Percentiles rank a stretch among this genome's conserved stretches.
These are phyloP conservation scores for Coilia nasus DNA, from an alignment of 2,797 vertebrate genomes.

Conservation along the genomic window DNA sequence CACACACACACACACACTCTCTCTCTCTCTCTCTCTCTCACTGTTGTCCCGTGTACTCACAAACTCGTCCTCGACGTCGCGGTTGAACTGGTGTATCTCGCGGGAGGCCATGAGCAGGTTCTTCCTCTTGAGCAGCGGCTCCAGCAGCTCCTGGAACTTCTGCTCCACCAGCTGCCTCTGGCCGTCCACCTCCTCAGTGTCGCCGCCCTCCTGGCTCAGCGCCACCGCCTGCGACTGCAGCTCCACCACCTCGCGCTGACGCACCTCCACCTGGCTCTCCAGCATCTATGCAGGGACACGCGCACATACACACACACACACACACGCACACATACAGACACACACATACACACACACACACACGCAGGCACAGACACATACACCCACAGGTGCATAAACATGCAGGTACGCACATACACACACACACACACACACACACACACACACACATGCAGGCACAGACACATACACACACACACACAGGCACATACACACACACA, in stretches of 20 bases:
- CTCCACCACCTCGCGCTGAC: conserved; percentile 87
- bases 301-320: neutral
- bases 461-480: no score
- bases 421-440: no score
- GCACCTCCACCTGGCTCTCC: conserved; percentile 89
- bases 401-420: neutral
- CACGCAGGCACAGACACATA: neutral
- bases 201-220: conserved; percentile 84
- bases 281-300: conserved; percentile 75
- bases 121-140: conserved; percentile 81
- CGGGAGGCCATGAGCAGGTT: conserved; percentile 83
- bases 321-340: neutral
- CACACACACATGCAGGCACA: no score
- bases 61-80: conserved; percentile 89
- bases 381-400: neutral
- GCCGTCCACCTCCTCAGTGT: conserved; percentile 85
- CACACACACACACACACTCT: conserved; percentile 22
- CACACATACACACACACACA: neutral
- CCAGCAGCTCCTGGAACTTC: conserved; percentile 81
- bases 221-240: conserved; percentile 83
- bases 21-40: neutral
- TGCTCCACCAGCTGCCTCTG: conserved; percentile 79
- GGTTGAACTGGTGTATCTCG: conserved; percentile 89
- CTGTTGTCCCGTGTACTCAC: conserved; percentile 69
- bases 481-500: neutral